Conservation (phyloP, 2,888 invertebrate genomes). For the Cylloceria caligata region DNA sequence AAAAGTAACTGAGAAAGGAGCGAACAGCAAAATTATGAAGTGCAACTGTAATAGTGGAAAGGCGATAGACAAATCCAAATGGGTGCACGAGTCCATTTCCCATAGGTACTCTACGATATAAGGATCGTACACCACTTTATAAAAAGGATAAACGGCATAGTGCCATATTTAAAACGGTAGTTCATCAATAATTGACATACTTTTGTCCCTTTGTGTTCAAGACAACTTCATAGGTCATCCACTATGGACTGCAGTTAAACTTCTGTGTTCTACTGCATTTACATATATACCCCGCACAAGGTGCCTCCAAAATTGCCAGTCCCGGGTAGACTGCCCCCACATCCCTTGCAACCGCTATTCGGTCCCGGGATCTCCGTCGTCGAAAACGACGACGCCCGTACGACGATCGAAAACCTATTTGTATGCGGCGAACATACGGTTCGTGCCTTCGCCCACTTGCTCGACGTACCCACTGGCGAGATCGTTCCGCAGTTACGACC, state of each 20-base stretch:
- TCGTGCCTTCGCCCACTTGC: conserved; percentile 40
- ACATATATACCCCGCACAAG: conserved; percentile 1
- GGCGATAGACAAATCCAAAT: neutral
- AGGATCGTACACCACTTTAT: neutral
- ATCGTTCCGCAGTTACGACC: conserved; percentile 68
- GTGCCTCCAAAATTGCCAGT: conserved; percentile 68
- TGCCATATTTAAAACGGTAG: neutral
- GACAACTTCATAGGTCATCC: neutral
- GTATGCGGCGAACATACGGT: conserved; percentile 73
- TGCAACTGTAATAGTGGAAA: neutral
- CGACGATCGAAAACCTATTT: conserved; percentile 71
- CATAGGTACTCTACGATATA: too few relatives aligned
- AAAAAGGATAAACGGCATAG: neutral
- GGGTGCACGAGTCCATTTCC: neutral
- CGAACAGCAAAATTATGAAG: conserved; percentile 11
- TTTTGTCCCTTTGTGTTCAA: neutral
- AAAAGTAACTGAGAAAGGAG: conserved; percentile 25
- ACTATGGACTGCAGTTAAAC: neutral
- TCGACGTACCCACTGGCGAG: conserved; percentile 69
- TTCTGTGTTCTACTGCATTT: neutral
- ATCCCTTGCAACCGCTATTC: conserved; percentile 47
- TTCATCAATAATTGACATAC: neutral
- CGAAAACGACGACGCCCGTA: conserved; percentile 23
- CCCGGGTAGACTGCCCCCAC: conserved; percentile 37
- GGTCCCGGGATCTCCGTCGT: conserved; percentile 30